phyloP scores from a whole-genome alignment of 2,888 invertebrate genomes.

The Minunthozetes semirufus region DNA sequence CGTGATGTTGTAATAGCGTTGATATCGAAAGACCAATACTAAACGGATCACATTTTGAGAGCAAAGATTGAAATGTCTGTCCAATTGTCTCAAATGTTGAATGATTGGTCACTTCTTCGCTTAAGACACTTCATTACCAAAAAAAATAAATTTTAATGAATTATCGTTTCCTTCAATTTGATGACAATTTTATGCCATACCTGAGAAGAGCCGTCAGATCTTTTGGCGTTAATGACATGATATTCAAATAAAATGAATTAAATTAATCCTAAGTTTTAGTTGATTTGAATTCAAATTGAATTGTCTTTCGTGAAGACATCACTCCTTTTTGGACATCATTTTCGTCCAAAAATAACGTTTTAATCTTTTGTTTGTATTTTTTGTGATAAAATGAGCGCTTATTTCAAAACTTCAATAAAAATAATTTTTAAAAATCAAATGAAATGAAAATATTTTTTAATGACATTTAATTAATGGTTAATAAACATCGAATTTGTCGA shows the following conservation, averaged over 20 bases:
- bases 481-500: slow-evolving; percentile 49
- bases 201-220: slow-evolving; percentile 10
- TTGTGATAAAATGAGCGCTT: neutral
- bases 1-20: slow-evolving; percentile 59
- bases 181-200: no score
- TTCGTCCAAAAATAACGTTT: neutral
- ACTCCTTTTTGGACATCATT: neutral
- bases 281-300: neutral
- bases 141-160: neutral
- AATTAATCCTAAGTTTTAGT: neutral
- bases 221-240: slow-evolving; percentile 2
- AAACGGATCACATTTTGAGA: neutral
- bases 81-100: slow-evolving; percentile 69
- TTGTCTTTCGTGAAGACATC: neutral
- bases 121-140: slow-evolving; percentile 58
- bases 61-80: slow-evolving; percentile 58
- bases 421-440: no score
- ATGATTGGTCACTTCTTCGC: slow-evolving; percentile 64
- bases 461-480: neutral
- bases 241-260: no score
- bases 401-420: neutral
- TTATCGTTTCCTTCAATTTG: no score
- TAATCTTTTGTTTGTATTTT: no score
- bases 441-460: no score
- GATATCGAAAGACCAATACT: slow-evolving; percentile 32